phyloP scores from a whole-genome alignment of 2,113 vertebrate species.

The Solea senegalensis region DNA sequence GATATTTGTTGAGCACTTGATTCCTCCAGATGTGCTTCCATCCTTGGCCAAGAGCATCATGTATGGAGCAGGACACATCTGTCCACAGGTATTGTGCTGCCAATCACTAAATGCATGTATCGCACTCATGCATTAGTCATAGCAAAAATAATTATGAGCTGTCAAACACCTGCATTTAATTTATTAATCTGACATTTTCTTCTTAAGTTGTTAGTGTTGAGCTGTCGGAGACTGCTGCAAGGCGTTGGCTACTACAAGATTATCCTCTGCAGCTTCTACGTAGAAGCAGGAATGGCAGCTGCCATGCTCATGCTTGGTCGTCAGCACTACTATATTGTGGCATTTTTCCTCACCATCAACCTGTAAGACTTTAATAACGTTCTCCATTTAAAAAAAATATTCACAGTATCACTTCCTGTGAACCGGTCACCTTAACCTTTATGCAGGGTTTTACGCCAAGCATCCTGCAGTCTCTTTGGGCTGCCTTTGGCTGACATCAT shows the following conservation, averaged over 20 bases:
- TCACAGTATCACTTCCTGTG: background rate
- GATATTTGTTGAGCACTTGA: slow-evolving; percentile 90
- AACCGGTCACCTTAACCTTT: background rate
- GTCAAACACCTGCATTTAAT: too few relatives aligned
- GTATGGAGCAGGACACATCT: slow-evolving; percentile 91
- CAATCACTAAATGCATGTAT: too few relatives aligned
- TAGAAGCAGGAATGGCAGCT: slow-evolving; percentile 82
- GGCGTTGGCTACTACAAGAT: slow-evolving; percentile 88
- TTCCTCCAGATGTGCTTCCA: slow-evolving; percentile 84
- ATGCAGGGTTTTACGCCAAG: slow-evolving; percentile 85
- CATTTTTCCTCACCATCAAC: slow-evolving; percentile 85
- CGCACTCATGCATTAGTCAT: background rate
- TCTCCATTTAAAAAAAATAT: background rate
- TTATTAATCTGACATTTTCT: background rate
- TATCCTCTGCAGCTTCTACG: slow-evolving; percentile 88
- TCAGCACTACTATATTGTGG: slow-evolving; percentile 84
- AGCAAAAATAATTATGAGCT: background rate
- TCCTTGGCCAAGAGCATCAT: slow-evolving; percentile 85
- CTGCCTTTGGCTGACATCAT: slow-evolving; percentile 91
- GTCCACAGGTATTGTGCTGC: slow-evolving; percentile 84
- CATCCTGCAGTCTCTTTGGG: slow-evolving; percentile 89
- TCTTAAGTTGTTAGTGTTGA: slow-evolving; percentile 87
- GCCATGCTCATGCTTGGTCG: slow-evolving; percentile 85
- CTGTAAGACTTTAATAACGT: slow-evolving; percentile 81
- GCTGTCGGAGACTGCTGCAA: slow-evolving; percentile 81